Conservation (phyloP, 2,113 vertebrate species). For the Grammomys surdaster region DNA sequence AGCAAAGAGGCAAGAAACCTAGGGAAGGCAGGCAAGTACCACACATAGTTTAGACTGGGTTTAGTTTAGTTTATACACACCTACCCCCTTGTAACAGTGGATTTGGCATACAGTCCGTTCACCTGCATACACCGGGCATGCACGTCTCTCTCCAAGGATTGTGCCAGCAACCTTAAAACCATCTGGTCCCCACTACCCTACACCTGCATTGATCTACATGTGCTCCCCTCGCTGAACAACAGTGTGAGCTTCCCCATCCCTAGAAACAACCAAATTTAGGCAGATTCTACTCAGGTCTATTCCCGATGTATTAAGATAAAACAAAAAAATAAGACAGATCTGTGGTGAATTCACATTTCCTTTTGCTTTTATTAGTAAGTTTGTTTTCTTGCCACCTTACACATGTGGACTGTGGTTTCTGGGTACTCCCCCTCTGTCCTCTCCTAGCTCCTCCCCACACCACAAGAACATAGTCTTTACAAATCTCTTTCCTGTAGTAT, state of each 20-base stretch:
- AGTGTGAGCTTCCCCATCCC: neutral
- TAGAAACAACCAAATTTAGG: neutral
- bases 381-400: too few relatives aligned
- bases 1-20: neutral
- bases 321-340: neutral
- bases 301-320: neutral
- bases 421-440: neutral
- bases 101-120: neutral
- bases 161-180: neutral
- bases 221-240: neutral
- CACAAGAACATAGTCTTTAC: neutral
- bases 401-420: neutral
- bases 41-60: neutral
- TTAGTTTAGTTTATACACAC: neutral
- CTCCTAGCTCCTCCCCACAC: neutral
- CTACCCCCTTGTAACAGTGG: neutral
- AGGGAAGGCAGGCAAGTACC: neutral
- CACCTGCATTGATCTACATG: neutral
- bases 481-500: neutral
- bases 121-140: neutral
- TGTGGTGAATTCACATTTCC: neutral
- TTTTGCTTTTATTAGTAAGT: neutral
- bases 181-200: neutral
- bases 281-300: neutral
- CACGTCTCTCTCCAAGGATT: neutral